Base-by-base conservation (phyloP, 30 jellyfish, hydroid and myxozoan genomes). In the Catostylus mosaicus region DNA sequence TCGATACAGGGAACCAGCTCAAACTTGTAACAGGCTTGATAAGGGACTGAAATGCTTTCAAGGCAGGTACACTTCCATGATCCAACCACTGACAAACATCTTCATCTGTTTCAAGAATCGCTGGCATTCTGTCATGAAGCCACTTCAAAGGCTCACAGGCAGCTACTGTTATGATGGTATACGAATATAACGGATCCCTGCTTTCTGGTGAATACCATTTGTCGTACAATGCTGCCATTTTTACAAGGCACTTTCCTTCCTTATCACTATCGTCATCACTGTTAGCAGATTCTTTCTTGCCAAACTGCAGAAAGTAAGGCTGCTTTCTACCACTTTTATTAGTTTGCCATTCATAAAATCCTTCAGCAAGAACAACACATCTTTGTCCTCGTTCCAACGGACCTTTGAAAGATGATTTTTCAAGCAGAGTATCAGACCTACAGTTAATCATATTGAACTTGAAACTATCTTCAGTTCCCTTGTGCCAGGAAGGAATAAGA, bases 111-210 rank as follows among this genome's bases (percentile, higher is more conserved):
- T 83, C 94, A 18, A 91, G 73, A 40, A 91, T 80, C 19, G 98
- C 98, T 62, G 98, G 98, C 98, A 93, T 93, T 77, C 98, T 79
- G 33, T 93, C 86, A 73, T 93, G 98, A 24, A 93, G 77, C 96
- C 92, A 88, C 30, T 75, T 52, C 57, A 87, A 16, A 1, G 90
- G 36, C 16, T 83, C 48, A 27, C 97, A 93, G 3, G 98, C 88
- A 46, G 61, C 92, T 8, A 88, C 97, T 1, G 98, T 93, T 19
- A 93, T 84, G 18, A 93, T 77, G 38, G 98, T 65, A 69, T 93
- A 93, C 11, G 98, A 75, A 73, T 87, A 93, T 27, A 68, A 29
- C 8, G 90, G 87, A 23, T 83, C 86, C 27, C 18, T 27, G 43
- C 75, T 50, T n/a, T 67, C 93, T 12, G 93, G 66, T 1, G 78